Evolutionary conservation across 2,888 invertebrate species (phyloP).

Genomic region (Malthinus seriepunctatus): DNA sequence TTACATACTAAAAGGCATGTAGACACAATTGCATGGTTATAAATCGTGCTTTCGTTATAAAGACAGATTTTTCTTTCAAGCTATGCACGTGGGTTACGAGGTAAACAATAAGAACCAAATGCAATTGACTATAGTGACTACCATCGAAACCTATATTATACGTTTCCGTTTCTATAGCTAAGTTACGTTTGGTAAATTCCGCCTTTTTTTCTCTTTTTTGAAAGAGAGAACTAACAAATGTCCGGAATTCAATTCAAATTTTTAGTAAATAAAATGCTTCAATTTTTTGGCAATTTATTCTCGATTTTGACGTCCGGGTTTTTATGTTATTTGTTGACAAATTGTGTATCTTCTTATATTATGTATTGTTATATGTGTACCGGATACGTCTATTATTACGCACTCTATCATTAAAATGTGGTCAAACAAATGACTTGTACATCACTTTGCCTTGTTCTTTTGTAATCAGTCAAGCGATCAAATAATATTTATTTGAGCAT

Average conservation of each 20-base stretch:
- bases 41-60: constrained; percentile 30
- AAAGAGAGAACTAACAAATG: constrained; percentile 18
- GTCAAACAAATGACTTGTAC: constrained; percentile 1
- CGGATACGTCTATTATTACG: constrained; percentile 17
- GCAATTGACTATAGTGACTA: constrained; percentile 21
- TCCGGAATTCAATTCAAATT: constrained; percentile 20
- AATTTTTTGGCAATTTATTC: neutral
- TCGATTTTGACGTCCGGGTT: constrained; percentile 12
- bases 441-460: neutral
- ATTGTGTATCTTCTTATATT: constrained; percentile 18
- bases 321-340: constrained; percentile 26
- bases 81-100: constrained; percentile 30
- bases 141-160: constrained; percentile 1
- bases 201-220: constrained; percentile 19
- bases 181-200: constrained; percentile 14
- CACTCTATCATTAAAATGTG: constrained; percentile 5
- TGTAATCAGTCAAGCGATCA: constrained; percentile 2
- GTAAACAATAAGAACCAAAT: constrained; percentile 29
- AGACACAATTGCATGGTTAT: constrained; percentile 25
- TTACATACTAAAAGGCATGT: constrained; percentile 25
- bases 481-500: constrained; percentile 4
- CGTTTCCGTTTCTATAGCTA: constrained; percentile 17
- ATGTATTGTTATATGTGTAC: constrained; percentile 20
- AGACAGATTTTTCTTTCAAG: constrained; percentile 29
- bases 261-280: neutral